Evolutionary conservation across 2,888 invertebrate genomes (phyloP).

Genomic region (Alsophila aescularia): DNA sequence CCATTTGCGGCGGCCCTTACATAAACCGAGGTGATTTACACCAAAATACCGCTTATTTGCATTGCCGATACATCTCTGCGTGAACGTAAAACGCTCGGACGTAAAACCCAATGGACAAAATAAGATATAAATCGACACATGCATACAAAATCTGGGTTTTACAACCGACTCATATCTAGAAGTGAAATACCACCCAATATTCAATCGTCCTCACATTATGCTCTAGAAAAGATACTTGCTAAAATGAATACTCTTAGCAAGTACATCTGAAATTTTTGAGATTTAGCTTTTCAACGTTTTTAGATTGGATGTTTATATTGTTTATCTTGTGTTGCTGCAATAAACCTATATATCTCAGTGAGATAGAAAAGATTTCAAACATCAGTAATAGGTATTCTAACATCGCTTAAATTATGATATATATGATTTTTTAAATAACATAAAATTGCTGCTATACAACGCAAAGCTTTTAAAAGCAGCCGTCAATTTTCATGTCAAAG

Average conservation of each 20-base stretch:
- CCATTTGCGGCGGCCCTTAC: conserved; percentile 56
- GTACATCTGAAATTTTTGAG: conserved; percentile 1
- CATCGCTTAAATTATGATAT: neutral
- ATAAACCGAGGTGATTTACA: conserved; percentile 68
- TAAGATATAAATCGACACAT: conserved; percentile 70
- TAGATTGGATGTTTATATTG: conserved; percentile 8
- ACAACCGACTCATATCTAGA: conserved; percentile 62
- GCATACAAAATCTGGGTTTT: conserved; percentile 68
- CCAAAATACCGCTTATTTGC: conserved; percentile 73
- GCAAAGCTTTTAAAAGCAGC: conserved; percentile 35
- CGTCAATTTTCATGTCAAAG: conserved; percentile 54
- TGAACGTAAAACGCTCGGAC: conserved; percentile 62
- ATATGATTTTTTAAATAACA: neutral
- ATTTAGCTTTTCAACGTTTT: conserved; percentile 15
- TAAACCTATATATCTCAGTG: conserved; percentile 20
- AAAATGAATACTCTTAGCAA: neutral
- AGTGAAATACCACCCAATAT: conserved; percentile 66
- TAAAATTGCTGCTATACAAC: neutral
- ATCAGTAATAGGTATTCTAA: neutral
- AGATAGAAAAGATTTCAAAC: neutral
- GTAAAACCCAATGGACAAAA: conserved; percentile 70
- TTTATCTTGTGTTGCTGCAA: conserved; percentile 19
- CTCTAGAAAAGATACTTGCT: conserved; percentile 36
- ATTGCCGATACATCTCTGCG: conserved; percentile 64
- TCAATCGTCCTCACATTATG: conserved; percentile 58